These are phyloP conservation scores for Sepiola atlantica DNA, from an alignment of 2,888 invertebrate genomes.

Conservation along the genomic window DNA sequence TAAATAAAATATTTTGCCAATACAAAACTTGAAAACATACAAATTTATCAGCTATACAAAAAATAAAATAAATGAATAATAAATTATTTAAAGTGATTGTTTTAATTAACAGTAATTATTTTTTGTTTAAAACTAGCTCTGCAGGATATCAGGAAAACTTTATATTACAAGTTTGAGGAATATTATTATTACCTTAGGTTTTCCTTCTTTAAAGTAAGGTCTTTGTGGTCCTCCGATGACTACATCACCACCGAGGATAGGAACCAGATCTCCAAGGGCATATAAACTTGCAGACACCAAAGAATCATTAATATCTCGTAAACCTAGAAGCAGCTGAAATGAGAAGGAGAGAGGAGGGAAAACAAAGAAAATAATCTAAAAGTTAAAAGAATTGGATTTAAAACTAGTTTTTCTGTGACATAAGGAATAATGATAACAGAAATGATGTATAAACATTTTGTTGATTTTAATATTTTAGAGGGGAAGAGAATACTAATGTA, in stretches of 20 bases:
- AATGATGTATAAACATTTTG: no score
- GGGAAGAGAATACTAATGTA: no score
- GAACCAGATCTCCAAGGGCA: conserved; percentile 88
- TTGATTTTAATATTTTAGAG: no score
- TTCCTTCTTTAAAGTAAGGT: conserved; percentile 88
- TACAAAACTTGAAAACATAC: no score
- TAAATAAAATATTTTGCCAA: no score
- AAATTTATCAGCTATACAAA: no score
- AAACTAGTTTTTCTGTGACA: not conserved
- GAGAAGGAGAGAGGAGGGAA: not conserved
- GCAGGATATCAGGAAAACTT: not conserved
- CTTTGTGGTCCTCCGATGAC: conserved; percentile 86
- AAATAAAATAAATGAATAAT: no score
- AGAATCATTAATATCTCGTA: conserved; percentile 89
- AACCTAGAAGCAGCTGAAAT: conserved; percentile 84
- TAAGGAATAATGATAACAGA: no score
- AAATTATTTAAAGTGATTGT: no score
- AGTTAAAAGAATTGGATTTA: not conserved
- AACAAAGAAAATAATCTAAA: not conserved
- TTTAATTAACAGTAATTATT: no score
- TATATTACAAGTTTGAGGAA: not conserved
- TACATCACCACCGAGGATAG: conserved; percentile 87
- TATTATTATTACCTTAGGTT: conserved; percentile 80
- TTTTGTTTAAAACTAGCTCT: no score
- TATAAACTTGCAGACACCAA: conserved; percentile 87